Evolutionary conservation across 2,888 invertebrate species (phyloP).

Genomic region (Lasioglossum marginatum): DNA sequence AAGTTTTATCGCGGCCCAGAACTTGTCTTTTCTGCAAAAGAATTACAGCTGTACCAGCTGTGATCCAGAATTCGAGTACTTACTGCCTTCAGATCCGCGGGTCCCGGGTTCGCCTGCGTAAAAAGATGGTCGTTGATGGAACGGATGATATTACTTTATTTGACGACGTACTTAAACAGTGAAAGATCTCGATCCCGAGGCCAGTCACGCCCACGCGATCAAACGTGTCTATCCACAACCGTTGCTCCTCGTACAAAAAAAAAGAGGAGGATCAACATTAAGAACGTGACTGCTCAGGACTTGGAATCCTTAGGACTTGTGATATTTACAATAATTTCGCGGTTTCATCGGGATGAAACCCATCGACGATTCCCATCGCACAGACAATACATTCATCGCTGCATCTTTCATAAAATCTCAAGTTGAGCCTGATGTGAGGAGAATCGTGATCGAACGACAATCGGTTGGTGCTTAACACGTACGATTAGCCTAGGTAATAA

Average conservation of each 20-base stretch:
- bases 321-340: conserved; percentile 66
- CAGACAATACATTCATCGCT: not conserved
- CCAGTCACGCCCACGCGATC: conserved; percentile 55
- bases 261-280: conserved; percentile 1
- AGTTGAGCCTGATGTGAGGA: not conserved
- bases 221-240: conserved; percentile 18
- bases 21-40: no score
- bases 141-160: conserved; percentile 83
- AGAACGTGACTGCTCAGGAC: conserved; percentile 53
- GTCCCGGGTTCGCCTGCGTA: conserved; percentile 36
- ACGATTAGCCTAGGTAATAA: conserved; percentile 65
- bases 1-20: no score
- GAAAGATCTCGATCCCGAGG: conserved; percentile 66
- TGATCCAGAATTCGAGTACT: conserved; percentile 19
- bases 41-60: no score
- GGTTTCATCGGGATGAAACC: conserved; percentile 34
- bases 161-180: conserved; percentile 79
- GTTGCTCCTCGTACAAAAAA: conserved; percentile 44
- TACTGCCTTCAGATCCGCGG: conserved; percentile 18
- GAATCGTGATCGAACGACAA: conserved; percentile 57
- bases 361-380: conserved; percentile 37
- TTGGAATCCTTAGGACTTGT: conserved; percentile 34
- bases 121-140: conserved; percentile 71
- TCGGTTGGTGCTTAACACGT: conserved; percentile 59
- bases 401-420: not conserved